These are phyloP conservation scores for Zaprionus bogoriensis DNA, from an alignment of 2,888 invertebrate genomes.

Conservation along the genomic window DNA sequence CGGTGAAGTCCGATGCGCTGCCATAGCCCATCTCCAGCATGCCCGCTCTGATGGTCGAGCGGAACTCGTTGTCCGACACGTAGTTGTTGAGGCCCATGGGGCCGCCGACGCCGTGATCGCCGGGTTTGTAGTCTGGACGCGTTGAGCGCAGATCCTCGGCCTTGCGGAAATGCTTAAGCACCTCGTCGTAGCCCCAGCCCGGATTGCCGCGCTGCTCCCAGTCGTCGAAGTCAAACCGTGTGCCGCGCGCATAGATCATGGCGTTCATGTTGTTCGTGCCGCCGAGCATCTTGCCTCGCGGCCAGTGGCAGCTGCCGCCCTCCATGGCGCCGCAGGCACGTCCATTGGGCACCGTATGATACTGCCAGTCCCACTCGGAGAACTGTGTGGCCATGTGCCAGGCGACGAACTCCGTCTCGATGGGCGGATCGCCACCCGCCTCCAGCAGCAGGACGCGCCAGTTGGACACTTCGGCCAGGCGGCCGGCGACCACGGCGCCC, in stretches of 20 bases:
- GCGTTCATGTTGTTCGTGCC: constrained; percentile 87
- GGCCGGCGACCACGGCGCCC: constrained; percentile 86
- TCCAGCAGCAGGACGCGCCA: constrained; percentile 92
- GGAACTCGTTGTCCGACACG: constrained; percentile 89
- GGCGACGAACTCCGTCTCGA: constrained; percentile 82
- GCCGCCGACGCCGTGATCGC: constrained; percentile 86
- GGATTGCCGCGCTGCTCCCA: constrained; percentile 87
- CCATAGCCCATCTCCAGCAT: constrained; percentile 91
- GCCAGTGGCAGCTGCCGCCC: constrained; percentile 84
- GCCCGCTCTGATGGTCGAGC: constrained; percentile 89
- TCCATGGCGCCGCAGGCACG: constrained; percentile 81
- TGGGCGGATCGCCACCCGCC: constrained; percentile 88
- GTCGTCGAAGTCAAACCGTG: constrained; percentile 86
- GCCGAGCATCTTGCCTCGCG: constrained; percentile 87
- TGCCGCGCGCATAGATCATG: constrained; percentile 87
- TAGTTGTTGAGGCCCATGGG: constrained; percentile 84
- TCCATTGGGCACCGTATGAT: constrained; percentile 80
- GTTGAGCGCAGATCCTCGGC: constrained; percentile 87
- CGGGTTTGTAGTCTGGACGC: constrained; percentile 59
- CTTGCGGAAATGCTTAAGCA: constrained; percentile 92
- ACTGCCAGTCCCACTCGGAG: constrained; percentile 82
- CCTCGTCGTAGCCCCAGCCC: constrained; percentile 90
- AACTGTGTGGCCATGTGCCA: constrained; percentile 82
- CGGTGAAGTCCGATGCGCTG: constrained; percentile 90
- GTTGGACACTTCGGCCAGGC: constrained; percentile 88